Base-by-base conservation (phyloP, 2,888 invertebrate genomes). In the Sarcophaga rosellei region DNA sequence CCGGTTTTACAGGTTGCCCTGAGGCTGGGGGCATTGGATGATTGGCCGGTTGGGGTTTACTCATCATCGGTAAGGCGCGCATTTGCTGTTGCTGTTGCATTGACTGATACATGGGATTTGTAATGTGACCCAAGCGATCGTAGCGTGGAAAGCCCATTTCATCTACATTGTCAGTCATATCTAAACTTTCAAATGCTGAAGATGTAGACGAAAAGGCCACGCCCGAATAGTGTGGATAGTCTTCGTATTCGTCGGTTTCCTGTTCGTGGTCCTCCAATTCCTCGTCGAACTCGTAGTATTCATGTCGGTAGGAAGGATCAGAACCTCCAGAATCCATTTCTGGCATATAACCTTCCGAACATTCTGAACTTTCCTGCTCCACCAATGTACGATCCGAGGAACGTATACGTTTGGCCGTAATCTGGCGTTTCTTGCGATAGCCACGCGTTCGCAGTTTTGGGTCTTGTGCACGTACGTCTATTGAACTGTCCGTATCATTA, bases 401-500 rank as follows among this genome's bases (percentile, higher is more conserved):
- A 73, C 92, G 89, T 86, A 91, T 90, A 15, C 92, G 91, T 85
- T 94, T 89, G 90, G 91, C 86, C 89, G 94, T 91, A 68, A 91
- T 94, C 91, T 95, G 96, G 73, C 96, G 94, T 89, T 95, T 95
- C 81, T 96, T 94, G 80, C 96, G 94, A 90, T 96, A 96, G 0
- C 96, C 96, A 76, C 95, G 94, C 93, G 94, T 95, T 65, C 96
- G 93, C 88, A 96, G 94, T 89, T 96, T 95, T 0, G 95, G 95
- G 91, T 96, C 96, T 89, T 96, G 95, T 83, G 95, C 95, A 2
- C 92, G 91, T 44, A 95, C 94, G 90, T 95, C 95, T 84, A 95
- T 91, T 1, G 96, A 96, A 89, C 96, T 96, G 86, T 96, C 96
- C 0, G 96, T 96, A 87, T 96, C 96, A 89, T 96, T 96, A 81